Evolutionary conservation across 2,113 vertebrate genomes (phyloP).

Genomic region (Toxostoma redivivum): DNA sequence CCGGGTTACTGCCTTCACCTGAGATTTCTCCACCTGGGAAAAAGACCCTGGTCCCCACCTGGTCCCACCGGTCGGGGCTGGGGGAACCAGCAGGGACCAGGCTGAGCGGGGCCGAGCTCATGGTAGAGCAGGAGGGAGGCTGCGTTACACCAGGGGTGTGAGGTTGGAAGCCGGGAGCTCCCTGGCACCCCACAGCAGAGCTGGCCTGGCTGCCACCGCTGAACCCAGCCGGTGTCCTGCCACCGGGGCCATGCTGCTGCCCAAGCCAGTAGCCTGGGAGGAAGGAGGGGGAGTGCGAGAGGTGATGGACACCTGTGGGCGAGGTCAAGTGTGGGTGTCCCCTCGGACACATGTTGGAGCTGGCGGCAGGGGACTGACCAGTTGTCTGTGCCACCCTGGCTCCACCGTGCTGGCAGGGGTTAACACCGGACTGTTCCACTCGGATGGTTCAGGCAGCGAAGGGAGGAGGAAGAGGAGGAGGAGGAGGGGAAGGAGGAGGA

Average conservation of each 20-base stretch:
- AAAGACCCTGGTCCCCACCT: background rate
- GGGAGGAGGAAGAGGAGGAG: constrained; percentile 61
- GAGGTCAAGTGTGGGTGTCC: background rate
- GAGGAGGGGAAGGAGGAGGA: constrained; percentile 38
- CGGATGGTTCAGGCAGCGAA: constrained; percentile 68
- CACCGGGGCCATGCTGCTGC: background rate
- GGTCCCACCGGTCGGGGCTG: background rate
- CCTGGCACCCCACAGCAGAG: background rate
- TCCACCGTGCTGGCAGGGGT: constrained; percentile 40
- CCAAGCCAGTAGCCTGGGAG: background rate
- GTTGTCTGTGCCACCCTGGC: background rate
- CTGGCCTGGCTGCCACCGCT: background rate
- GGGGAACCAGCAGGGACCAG: background rate
- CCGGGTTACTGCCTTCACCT: background rate
- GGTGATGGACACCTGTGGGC: background rate
- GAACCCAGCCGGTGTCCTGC: background rate
- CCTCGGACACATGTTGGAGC: background rate
- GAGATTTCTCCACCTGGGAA: background rate
- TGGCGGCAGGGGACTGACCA: background rate
- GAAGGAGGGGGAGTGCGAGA: background rate
- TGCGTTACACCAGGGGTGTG: rapidly evolving
- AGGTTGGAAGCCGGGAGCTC: background rate
- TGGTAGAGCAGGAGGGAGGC: background rate
- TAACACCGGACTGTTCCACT: constrained; percentile 76
- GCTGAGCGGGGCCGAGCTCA: background rate